Conservation (phyloP, 2,888 invertebrate genomes). For the Maniola hyperantus region DNA sequence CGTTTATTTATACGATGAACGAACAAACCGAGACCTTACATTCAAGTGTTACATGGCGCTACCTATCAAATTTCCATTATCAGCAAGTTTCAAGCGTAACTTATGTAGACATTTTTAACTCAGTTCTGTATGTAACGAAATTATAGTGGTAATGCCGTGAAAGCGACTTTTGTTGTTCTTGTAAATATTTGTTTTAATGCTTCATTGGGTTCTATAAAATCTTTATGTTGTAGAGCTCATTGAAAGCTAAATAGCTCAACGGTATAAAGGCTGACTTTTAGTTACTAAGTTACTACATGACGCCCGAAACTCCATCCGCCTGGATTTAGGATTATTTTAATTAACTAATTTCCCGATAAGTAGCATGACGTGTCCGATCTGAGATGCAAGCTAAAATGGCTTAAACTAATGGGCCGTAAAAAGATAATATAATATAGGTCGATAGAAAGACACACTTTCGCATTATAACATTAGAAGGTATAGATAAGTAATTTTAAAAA, state of each 20-base stretch:
- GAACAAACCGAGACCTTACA: constrained; percentile 64
- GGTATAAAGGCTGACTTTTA: neutral
- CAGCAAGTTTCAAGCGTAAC: constrained; percentile 44
- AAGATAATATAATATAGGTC: too few species aligned
- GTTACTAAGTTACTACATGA: too few species aligned
- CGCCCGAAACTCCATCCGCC: too few species aligned
- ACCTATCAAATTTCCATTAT: constrained; percentile 78
- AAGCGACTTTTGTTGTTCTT: constrained; percentile 17
- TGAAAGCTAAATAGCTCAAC: neutral
- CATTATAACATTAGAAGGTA: too few species aligned
- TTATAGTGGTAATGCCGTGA: constrained; percentile 24
- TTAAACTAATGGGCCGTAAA: too few species aligned
- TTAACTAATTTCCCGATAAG: too few species aligned
- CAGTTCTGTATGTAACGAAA: constrained; percentile 26
- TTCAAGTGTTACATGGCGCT: constrained; percentile 66
- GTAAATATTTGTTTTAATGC: constrained; percentile 12
- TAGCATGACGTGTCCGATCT: too few species aligned
- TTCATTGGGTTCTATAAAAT: neutral
- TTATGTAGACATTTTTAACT: constrained; percentile 37
- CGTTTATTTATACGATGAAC: constrained; percentile 77
- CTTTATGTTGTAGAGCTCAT: neutral
- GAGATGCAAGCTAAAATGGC: too few species aligned
- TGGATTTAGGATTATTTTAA: too few species aligned
- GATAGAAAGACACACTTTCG: too few species aligned
- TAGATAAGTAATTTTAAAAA: too few species aligned